Evolutionary conservation across 2,113 vertebrate species (phyloP).

Genomic region (Gymnogyps californianus): DNA sequence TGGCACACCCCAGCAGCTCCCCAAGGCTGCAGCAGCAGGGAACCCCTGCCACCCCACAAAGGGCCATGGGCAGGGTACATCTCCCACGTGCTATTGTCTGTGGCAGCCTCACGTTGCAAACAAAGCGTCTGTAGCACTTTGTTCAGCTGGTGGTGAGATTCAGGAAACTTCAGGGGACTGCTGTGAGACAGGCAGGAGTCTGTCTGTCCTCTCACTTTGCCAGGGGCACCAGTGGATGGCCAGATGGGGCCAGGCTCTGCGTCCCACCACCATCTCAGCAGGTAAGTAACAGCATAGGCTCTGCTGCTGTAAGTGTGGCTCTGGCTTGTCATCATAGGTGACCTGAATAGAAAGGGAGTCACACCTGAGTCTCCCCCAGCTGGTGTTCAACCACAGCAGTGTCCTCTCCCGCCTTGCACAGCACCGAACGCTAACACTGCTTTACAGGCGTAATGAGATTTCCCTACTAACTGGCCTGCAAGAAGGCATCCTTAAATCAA

Average conservation of each 20-base stretch:
- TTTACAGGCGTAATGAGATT: background rate
- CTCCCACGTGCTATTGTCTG: fast-evolving
- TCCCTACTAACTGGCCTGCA: background rate
- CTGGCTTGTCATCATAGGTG: background rate
- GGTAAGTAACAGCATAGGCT: fast-evolving
- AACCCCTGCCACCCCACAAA: background rate
- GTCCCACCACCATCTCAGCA: background rate
- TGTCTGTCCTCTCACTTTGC: background rate
- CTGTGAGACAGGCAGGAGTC: background rate
- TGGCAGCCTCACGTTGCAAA: fast-evolving
- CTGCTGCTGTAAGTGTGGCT: background rate
- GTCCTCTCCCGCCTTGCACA: background rate
- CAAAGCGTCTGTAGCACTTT: background rate
- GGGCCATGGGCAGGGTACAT: background rate
- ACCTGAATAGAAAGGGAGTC: background rate
- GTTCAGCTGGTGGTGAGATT: background rate
- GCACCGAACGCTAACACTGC: fast-evolving
- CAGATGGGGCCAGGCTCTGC: background rate
- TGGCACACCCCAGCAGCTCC: background rate
- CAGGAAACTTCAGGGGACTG: background rate
- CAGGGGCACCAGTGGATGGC: background rate
- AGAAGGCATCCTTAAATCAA: background rate
- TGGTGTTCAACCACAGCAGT: background rate
- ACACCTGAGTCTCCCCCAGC: fast-evolving
- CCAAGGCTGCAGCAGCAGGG: background rate